A percentile compares a stretch with the other conserved stretches of the same genome.
phyloP scores from a whole-genome alignment of 2,797 vertebrate species.

The Anniella stebbinsi region DNA sequence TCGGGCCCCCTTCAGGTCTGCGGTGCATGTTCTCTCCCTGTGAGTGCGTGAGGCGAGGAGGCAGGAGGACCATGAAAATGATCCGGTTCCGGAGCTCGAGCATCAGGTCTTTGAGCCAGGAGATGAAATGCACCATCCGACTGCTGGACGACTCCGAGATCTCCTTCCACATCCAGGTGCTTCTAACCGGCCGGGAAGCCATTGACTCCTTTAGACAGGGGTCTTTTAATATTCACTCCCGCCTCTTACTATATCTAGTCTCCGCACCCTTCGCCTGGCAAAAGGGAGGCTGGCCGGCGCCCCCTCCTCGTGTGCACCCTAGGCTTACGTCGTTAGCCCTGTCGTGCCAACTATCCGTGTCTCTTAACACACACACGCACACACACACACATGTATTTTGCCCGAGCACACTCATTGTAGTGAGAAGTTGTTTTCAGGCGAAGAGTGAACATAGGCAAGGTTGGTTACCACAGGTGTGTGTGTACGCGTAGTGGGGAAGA shows the following conservation, averaged over 20 bases:
- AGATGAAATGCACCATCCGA: conserved; percentile 93
- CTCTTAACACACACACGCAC: background rate
- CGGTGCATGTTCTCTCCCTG: conserved; percentile 81
- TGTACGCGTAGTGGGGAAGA: background rate
- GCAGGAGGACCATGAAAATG: conserved; percentile 88
- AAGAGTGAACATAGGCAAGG: background rate
- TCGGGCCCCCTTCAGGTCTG: conserved; percentile 23
- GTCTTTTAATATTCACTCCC: background rate
- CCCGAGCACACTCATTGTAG: background rate
- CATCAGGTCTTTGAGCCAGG: conserved; percentile 91
- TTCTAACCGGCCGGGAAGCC: background rate
- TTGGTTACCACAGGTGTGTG: background rate
- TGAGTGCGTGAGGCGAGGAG: conserved; percentile 74
- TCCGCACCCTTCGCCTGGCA: background rate
- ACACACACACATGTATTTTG: background rate
- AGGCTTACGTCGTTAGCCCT: background rate
- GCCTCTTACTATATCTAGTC: too few species aligned
- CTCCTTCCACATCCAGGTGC: conserved; percentile 95
- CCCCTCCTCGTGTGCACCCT: background rate
- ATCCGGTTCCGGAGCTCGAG: conserved; percentile 97
- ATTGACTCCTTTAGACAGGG: background rate
- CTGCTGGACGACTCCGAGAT: conserved; percentile 95
- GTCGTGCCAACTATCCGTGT: background rate
- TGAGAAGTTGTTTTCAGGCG: background rate
- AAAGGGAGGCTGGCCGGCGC: background rate